These are phyloP conservation scores for Synergus itoensis DNA, from an alignment of 2,888 invertebrate genomes.

Conservation along the genomic window DNA sequence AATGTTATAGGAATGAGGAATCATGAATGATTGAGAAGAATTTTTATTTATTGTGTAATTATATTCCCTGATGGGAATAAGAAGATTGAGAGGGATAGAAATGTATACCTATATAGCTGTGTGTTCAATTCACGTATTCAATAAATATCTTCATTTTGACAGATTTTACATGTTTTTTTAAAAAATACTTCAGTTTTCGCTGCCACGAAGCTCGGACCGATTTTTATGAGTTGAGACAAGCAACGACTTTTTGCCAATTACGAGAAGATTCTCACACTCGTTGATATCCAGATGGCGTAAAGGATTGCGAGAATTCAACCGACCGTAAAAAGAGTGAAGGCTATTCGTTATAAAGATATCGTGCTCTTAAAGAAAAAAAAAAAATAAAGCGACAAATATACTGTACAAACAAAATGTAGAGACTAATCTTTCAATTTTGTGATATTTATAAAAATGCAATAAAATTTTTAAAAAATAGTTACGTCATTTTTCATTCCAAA, in stretches of 20 bases:
- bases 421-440: not conserved
- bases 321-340: conserved; percentile 7
- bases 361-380: not conserved
- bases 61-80: too few species aligned
- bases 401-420: not conserved
- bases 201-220: not conserved
- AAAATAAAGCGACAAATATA: too few species aligned
- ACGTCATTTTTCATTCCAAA: too few species aligned
- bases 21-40: too few species aligned
- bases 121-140: too few species aligned
- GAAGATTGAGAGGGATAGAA: too few species aligned
- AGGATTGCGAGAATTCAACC: not conserved
- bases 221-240: not conserved
- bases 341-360: not conserved
- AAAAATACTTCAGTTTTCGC: not conserved
- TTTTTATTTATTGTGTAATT: too few species aligned
- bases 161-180: not conserved
- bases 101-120: too few species aligned
- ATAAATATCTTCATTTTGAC: not conserved
- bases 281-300: conserved; percentile 50
- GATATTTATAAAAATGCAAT: too few species aligned
- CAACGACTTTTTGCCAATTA: not conserved
- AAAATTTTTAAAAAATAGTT: too few species aligned
- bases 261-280: conserved; percentile 52
- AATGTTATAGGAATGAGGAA: not conserved